A percentile compares a stretch with the other conserved stretches of the same genome.
phyloP scores from a whole-genome alignment of 2,888 invertebrate genomes.

The Sialis fuliginosa region DNA sequence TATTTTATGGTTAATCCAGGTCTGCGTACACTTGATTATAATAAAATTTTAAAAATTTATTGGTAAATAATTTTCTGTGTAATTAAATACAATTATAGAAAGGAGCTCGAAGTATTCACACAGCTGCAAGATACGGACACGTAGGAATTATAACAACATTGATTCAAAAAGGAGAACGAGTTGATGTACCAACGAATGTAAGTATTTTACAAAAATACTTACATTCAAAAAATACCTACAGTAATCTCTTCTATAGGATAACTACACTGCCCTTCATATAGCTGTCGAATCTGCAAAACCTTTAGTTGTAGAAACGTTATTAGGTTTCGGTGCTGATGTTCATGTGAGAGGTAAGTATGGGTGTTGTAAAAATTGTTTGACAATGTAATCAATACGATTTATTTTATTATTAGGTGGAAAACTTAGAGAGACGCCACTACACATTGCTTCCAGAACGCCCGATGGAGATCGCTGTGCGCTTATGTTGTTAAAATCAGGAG shows the following conservation, averaged over 20 bases:
- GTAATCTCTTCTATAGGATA: slow-evolving; percentile 46
- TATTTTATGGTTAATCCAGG: no score
- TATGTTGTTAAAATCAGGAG: slow-evolving; percentile 95
- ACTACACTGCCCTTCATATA: slow-evolving; percentile 94
- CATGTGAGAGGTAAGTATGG: slow-evolving; percentile 56
- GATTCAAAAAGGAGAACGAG: slow-evolving; percentile 89
- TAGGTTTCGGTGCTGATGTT: slow-evolving; percentile 95
- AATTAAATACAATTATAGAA: slow-evolving; percentile 32
- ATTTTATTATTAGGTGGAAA: slow-evolving; percentile 43
- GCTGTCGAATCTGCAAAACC: slow-evolving; percentile 92
- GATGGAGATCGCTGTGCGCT: slow-evolving; percentile 87
- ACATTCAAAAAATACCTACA: neutral
- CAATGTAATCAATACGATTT: neutral
- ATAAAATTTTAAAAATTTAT: no score
- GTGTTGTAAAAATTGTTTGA: neutral
- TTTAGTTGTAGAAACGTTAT: slow-evolving; percentile 82
- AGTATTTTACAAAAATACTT: slow-evolving; percentile 19
- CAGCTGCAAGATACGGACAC: slow-evolving; percentile 92
- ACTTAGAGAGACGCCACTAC: slow-evolving; percentile 84
- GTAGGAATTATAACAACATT: slow-evolving; percentile 93
- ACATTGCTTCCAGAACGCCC: slow-evolving; percentile 87
- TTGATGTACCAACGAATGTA: slow-evolving; percentile 89
- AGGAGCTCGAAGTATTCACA: slow-evolving; percentile 94
- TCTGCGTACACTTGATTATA: no score
- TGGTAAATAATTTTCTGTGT: no score